phyloP scores from a whole-genome alignment of 1,140 invertebrate genomes.

The Drosophila sp. region DNA sequence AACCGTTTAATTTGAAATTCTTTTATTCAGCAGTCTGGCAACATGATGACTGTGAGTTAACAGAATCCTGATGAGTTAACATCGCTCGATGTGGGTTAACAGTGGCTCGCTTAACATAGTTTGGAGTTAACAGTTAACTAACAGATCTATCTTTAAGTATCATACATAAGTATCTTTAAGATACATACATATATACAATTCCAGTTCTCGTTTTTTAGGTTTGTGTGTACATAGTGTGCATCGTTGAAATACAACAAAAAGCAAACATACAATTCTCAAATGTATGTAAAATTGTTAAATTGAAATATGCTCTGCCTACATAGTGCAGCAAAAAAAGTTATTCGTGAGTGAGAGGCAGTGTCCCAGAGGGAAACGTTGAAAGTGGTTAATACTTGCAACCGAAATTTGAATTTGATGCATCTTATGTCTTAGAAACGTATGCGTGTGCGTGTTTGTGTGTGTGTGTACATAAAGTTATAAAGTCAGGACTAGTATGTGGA shows the following conservation, averaged over 20 bases:
- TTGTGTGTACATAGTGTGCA: constrained; percentile 14
- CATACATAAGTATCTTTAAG: constrained; percentile 7
- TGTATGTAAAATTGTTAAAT: constrained; percentile 3
- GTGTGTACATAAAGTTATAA: neutral
- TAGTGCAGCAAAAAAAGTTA: neutral
- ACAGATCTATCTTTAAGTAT: constrained; percentile 7
- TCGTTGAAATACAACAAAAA: constrained; percentile 3
- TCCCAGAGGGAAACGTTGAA: neutral
- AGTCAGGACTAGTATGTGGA: neutral
- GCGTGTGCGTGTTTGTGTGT: neutral
- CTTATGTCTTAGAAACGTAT: constrained; percentile 2
- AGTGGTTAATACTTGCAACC: constrained; percentile 14
- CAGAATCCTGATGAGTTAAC: no score
- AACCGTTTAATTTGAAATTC: neutral
- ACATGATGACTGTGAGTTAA: neutral
- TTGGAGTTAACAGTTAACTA: constrained; percentile 1
- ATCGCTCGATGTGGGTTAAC: neutral
- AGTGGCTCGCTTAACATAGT: neutral
- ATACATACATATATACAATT: constrained; percentile 17
- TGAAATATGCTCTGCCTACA: constrained; percentile 1
- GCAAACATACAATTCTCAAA: neutral
- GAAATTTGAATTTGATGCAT: constrained; percentile 11
- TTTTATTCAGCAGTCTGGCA: neutral
- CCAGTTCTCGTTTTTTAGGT: constrained; percentile 14
- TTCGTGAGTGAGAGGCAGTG: neutral